Conservation (phyloP, 2,113 vertebrate species). For the Ardeotis arabs region DNA sequence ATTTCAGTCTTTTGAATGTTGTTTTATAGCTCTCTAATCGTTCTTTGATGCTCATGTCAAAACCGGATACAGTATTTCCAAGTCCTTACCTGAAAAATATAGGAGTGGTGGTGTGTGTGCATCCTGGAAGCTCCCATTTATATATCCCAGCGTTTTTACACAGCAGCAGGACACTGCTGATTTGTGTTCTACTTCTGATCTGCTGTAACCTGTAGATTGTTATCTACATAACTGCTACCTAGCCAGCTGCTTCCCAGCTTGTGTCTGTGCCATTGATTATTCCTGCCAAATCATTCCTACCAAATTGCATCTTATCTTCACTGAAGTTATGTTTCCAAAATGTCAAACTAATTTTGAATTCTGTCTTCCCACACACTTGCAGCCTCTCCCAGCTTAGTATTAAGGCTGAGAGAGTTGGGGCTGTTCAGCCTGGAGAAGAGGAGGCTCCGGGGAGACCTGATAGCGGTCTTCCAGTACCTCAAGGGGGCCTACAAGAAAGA, state of each 20-base stretch:
- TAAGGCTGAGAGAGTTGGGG: too few relatives aligned
- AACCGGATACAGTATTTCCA: background rate
- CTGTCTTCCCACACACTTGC: slow-evolving; percentile 9
- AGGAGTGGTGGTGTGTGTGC: background rate
- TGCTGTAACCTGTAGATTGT: background rate
- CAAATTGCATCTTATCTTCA: background rate
- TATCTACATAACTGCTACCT: background rate
- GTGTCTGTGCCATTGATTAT: background rate
- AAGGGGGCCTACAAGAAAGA: too few relatives aligned
- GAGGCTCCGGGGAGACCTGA: too few relatives aligned
- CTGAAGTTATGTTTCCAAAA: slow-evolving; percentile 27
- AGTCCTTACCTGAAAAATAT: background rate
- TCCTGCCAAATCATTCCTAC: slow-evolving; percentile 27
- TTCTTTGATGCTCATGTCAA: background rate
- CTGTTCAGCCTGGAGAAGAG: too few relatives aligned
- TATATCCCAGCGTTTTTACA: background rate
- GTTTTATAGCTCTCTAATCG: background rate
- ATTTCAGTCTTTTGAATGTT: background rate
- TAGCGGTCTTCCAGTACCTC: too few relatives aligned
- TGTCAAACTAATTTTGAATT: slow-evolving; percentile 53
- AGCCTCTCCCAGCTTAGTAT: background rate
- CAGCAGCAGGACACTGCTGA: background rate
- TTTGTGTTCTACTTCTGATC: background rate
- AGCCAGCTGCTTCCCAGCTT: background rate
- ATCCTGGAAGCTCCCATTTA: background rate